A percentile compares a stretch with the other conserved stretches of the same genome.
These are phyloP conservation scores for Noctua pronuba DNA, from an alignment of 2,888 invertebrate genomes.

Conservation along the genomic window DNA sequence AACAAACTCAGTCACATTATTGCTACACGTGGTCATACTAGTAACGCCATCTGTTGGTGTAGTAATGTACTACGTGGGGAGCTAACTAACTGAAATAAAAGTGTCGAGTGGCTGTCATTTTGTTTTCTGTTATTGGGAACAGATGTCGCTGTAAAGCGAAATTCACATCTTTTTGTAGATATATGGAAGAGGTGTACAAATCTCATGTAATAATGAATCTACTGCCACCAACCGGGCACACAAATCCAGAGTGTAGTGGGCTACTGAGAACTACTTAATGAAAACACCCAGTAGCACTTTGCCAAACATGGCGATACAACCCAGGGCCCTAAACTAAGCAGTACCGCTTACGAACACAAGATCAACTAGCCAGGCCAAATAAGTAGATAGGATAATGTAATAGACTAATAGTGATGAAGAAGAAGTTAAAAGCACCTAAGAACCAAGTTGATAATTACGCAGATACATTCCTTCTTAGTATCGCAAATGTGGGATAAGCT, in stretches of 20 bases:
- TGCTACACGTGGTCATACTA: slow-evolving; percentile 43
- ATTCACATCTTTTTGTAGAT: neutral
- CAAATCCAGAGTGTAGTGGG: neutral
- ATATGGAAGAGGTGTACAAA: neutral
- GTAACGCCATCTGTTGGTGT: slow-evolving; percentile 53
- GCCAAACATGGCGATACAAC: neutral
- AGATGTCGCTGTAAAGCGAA: slow-evolving; percentile 33
- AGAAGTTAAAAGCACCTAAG: too few relatives aligned
- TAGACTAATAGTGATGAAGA: neutral
- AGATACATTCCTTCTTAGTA: neutral
- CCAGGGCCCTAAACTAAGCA: neutral
- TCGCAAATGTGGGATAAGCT: neutral
- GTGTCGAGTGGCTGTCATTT: too few relatives aligned
- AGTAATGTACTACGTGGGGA: neutral
- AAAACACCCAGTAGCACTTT: neutral
- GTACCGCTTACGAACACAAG: neutral
- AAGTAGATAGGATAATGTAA: neutral
- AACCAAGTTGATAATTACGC: neutral
- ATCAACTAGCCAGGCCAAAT: neutral
- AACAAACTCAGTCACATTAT: slow-evolving; percentile 48
- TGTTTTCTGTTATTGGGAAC: neutral
- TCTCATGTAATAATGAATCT: neutral
- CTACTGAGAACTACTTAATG: neutral
- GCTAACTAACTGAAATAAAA: neutral
- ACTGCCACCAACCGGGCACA: neutral